Base-by-base conservation (phyloP, 2,113 vertebrate species). In the Percina caprodes region DNA sequence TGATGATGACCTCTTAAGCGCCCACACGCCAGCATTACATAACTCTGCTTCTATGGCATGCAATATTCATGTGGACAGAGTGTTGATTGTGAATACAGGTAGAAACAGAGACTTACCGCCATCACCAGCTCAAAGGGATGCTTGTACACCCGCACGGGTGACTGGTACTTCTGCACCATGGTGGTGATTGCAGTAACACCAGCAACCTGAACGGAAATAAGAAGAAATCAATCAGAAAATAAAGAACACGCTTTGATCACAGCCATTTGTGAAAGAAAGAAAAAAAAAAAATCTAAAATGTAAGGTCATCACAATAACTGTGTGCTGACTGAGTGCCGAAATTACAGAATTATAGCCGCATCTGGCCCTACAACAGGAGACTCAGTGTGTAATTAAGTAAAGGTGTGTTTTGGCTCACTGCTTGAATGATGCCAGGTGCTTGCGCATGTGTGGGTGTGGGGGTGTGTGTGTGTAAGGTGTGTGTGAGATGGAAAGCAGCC, bases 161-260 rank as follows among this genome's bases (percentile, higher is more conserved):
- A 99, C 82, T 99, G 98, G 91, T 99, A 99, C 90, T 99, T 98
- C 89, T 99, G 98, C 94, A 99, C 98, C 98, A 99, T 99, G 76
- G 87, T 88, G 95, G 94, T 52, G 81, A 77, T 72, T 21, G 35
- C 42, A 54, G 72, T 72, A 46, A 88, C 82, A 66, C 79, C 86
- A 45, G 86, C 89, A 68, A 91, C 92, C 93, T 94, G 87, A 35
- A 67, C 66, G 61, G 26, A 77, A 68, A 82, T 0, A n/a, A n/a
- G 23, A 65, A 83, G 4, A 66, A 81, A 15, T 35, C 3, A 24
- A 26, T 78, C 23, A 70, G 24, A 67, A 35, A 66, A 55, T 3
- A 49, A 6, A 21, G 2, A 65, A 49, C n/a, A 10, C 51, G 7
- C 7, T 42, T n/a, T 12, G n/a, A 66, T 79, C 13, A 69, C 4